Evolutionary conservation across 2,113 vertebrate genomes (phyloP), one percentile per base, ranked within the genome.

Genomic region (Thymallus thymallus): DNA sequence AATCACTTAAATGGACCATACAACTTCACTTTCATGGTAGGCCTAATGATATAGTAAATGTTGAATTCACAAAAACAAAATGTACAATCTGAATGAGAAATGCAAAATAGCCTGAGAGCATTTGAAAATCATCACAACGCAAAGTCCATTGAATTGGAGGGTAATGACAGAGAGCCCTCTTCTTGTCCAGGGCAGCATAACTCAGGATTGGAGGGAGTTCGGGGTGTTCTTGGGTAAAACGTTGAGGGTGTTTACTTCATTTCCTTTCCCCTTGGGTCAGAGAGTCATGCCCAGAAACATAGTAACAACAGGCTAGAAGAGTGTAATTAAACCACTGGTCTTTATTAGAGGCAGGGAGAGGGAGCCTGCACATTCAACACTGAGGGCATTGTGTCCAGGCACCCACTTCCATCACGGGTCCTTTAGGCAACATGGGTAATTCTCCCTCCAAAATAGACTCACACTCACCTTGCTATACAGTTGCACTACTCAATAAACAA

Each of bases 231-330:
- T 70, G 46, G 46, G 18, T 20, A 10, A 56, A 74, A 68, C 63
- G 5, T 45, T 30, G 72, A 26, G 24, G 24, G 67, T 66, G 70
- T 83, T 78, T 70, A 76, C 78, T 80, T 88, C 63, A 88, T 85
- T 84, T 90, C 86, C 89, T 87, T 12, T 1, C 29, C 75, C 32
- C 68, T 9, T 51, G 74, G 84, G 86, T 86, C 87, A 86, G 46
- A 73, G 60, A 64, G 83, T 87, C 76, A 69, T 75, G 76, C 79
- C 78, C 80, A 72, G 75, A 56, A 70, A 68, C 41, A 68, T 76
- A 74, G 2, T 45, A 77, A 65, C 88, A 76, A 82, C 16, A 48
- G 61, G 78, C 80, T 79, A 84, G 72, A 74, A 62, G 45, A 73
- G 74, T 48, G 13, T 70, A 79, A 88, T 89, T 85, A 80, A 81